Evolutionary conservation across 1,140 invertebrate species (phyloP), one percentile per base, ranked within the genome.

Genomic region (Belonocnema kinseyi): DNA sequence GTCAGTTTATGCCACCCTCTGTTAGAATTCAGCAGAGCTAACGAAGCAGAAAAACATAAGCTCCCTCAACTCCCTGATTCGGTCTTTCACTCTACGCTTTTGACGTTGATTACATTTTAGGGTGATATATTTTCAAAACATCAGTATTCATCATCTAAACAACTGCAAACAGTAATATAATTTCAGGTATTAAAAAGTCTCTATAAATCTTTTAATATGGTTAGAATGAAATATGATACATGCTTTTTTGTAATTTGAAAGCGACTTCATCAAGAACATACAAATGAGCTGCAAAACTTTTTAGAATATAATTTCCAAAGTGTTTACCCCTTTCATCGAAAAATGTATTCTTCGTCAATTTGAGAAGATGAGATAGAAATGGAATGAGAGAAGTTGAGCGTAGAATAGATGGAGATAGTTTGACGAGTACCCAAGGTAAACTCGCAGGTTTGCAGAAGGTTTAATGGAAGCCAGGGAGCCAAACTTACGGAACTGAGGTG

Each of bases 271-370:
- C 33, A 66, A 66, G 61, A 21, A 40, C 46, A n/a, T 66, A 40
- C 33, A 14, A 40, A 66, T n/a, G 26, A 66, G 61, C 10, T 46
- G 4, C 8, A 12, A 66, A 66, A 66, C 33, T 66, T 66, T 46
- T 33, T 40, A 16, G 40, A 5, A n/a, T 66, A 16, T 33, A 66
- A 16, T 66, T 66, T 66, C 14, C 8, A 40, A 66, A 66, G 61
- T 66, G 46, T 66, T 66, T 66, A 66, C 61, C 33, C 16, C 61
- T 66, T 66, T 66, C 11, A 33, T 66, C 26, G 26, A 40, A 66
- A 66, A 40, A 66, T 66, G 61, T 66, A 46, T 66, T 66, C 61
- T 66, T 66, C 33, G n/a, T 66, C 33, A 66, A 66, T 66, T 66
- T 21, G 26, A 7, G 61, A 66, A 26, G 33, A 66, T 66, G 21